Percentiles rank a stretch among this genome's conserved stretches.
These are phyloP conservation scores for Chydorus sphaericus DNA, from an alignment of 2,888 invertebrate genomes.

Conservation along the genomic window DNA sequence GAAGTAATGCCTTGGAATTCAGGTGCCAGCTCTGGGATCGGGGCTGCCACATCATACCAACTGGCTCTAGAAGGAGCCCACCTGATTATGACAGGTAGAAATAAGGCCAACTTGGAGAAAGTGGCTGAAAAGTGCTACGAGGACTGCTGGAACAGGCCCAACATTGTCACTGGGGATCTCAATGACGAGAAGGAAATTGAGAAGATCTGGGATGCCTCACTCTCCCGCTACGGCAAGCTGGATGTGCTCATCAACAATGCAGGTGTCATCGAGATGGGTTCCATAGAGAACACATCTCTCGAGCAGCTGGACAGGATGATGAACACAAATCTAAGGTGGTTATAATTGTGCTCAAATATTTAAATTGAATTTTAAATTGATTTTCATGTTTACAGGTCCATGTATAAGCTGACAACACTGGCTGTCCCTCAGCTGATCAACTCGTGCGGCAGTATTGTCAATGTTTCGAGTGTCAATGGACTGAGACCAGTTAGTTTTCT, in stretches of 20 bases:
- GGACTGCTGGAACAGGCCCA: not conserved
- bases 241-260: constrained; percentile 81
- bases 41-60: constrained; percentile 61
- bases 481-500: constrained; percentile 46
- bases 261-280: constrained; percentile 64
- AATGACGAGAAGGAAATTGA: constrained; percentile 56
- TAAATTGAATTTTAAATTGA: not conserved
- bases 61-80: constrained; percentile 59
- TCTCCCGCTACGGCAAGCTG: constrained; percentile 54
- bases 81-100: constrained; percentile 55
- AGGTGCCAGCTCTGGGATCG: constrained; percentile 76
- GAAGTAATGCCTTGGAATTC: constrained; percentile 14
- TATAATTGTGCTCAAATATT: constrained; percentile 19
- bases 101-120: constrained; percentile 24
- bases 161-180: constrained; percentile 42
- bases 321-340: constrained; percentile 64
- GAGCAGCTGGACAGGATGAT: constrained; percentile 80
- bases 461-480: constrained; percentile 89
- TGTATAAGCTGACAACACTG: constrained; percentile 52
- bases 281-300: constrained; percentile 68
- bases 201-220: constrained; percentile 53
- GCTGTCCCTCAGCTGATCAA: constrained; percentile 69
- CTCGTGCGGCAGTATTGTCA: constrained; percentile 83
- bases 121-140: constrained; percentile 4
- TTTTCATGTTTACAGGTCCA: constrained; percentile 7